These are phyloP conservation scores for Nyctibius bracteatus DNA, from an alignment of 2,113 vertebrate species.

Conservation along the genomic window DNA sequence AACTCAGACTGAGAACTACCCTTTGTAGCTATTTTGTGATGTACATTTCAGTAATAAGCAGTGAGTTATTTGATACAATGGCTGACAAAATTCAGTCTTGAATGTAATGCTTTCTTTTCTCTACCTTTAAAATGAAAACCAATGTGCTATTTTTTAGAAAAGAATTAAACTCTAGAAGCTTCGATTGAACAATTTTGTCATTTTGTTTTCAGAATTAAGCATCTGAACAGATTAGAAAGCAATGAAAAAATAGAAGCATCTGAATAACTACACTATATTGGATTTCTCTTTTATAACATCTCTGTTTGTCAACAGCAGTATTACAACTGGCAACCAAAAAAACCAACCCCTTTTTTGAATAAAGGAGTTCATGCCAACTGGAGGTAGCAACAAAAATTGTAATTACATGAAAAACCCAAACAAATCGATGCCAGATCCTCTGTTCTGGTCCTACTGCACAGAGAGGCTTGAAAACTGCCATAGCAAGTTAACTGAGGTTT, in stretches of 20 bases:
- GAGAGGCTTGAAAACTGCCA: not conserved
- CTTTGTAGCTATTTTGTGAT: not conserved
- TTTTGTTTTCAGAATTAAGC: constrained; percentile 34
- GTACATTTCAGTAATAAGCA: not conserved
- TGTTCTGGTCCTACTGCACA: not conserved
- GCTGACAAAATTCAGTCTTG: constrained; percentile 4
- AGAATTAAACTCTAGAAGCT: constrained; percentile 2
- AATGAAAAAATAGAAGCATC: not conserved
- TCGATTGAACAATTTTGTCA: not conserved
- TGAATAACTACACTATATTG: constrained; percentile 30
- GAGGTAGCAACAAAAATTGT: not conserved
- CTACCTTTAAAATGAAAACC: constrained; percentile 4
- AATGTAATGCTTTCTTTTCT: not conserved
- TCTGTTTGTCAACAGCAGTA: constrained; percentile 33
- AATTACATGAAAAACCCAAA: constrained; percentile 14
- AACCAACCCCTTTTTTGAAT: not conserved
- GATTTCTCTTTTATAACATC: constrained; percentile 33
- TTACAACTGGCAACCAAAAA: constrained; percentile 18
- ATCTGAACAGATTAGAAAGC: constrained; percentile 13
- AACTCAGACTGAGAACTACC: not conserved
- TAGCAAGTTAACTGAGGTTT: not conserved
- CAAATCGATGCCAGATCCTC: not conserved
- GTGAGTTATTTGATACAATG: not conserved
- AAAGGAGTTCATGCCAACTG: not conserved
- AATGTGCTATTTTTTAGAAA: not conserved